phyloP scores from a whole-genome alignment of 2,888 invertebrate species.

The Hemithea aestivaria region DNA sequence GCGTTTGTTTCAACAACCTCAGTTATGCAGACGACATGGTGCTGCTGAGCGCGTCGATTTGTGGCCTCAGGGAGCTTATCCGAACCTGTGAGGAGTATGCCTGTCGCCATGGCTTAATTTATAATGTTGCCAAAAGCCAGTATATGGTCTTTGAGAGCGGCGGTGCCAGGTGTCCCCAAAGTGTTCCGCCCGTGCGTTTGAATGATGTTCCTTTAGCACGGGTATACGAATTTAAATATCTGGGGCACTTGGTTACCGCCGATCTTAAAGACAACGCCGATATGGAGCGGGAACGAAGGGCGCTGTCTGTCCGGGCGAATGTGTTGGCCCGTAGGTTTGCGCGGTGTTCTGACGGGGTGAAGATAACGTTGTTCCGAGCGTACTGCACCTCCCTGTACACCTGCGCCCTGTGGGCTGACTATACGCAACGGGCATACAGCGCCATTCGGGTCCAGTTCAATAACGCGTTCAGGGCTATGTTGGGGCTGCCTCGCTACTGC shows the following conservation, averaged over 20 bases:
- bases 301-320: slow-evolving; percentile 13
- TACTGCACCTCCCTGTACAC: slow-evolving; percentile 8
- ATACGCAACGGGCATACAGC: slow-evolving; percentile 6
- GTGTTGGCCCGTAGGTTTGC: slow-evolving; percentile 20
- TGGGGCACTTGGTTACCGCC: slow-evolving; percentile 13
- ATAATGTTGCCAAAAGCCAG: slow-evolving; percentile 14
- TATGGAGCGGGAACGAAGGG: slow-evolving; percentile 16
- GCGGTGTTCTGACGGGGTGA: slow-evolving; percentile 6
- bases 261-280: slow-evolving; percentile 13
- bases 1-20: slow-evolving; percentile 13
- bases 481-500: slow-evolving; percentile 13
- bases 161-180: not conserved
- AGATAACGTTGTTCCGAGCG: slow-evolving; percentile 6
- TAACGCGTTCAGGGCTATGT: slow-evolving; percentile 11
- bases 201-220: not conserved
- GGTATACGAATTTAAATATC: slow-evolving; percentile 14
- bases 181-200: not conserved
- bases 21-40: slow-evolving; percentile 4
- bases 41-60: slow-evolving; percentile 16
- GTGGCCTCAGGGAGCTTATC: slow-evolving; percentile 16
- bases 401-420: slow-evolving; percentile 8
- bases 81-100: slow-evolving; percentile 18
- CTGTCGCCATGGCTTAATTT: slow-evolving; percentile 8
- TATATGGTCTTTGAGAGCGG: slow-evolving; percentile 6
- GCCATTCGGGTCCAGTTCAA: slow-evolving; percentile 14